phyloP scores from a whole-genome alignment of 2,888 invertebrate species.

The Venusia cambrica region DNA sequence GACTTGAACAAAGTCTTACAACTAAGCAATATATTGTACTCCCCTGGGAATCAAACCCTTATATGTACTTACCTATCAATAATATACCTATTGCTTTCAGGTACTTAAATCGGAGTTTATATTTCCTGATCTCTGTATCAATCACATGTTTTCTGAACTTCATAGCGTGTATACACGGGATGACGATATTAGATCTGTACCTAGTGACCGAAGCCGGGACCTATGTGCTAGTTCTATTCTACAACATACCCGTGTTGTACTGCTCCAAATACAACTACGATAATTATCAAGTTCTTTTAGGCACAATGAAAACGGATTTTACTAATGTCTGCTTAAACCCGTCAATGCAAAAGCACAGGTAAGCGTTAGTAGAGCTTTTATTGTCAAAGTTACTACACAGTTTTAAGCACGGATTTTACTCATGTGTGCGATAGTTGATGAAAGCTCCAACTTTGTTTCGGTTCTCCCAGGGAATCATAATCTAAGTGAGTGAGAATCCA shows the following conservation, averaged over 20 bases:
- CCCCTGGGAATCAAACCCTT: too few species aligned
- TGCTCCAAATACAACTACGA: constrained; percentile 39
- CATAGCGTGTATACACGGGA: neutral
- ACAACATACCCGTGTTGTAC: constrained; percentile 42
- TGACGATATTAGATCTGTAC: neutral
- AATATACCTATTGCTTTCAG: too few species aligned
- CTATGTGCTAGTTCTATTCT: constrained; percentile 44
- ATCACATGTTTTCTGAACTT: neutral
- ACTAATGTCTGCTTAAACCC: constrained; percentile 39
- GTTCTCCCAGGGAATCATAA: too few species aligned
- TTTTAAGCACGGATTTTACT: too few species aligned
- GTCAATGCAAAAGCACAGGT: constrained; percentile 45
- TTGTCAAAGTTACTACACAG: too few species aligned
- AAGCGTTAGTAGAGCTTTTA: too few species aligned
- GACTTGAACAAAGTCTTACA: too few species aligned
- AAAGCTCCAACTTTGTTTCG: too few species aligned
- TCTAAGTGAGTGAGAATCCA: too few species aligned
- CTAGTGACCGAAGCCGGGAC: constrained; percentile 43
- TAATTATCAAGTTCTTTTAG: constrained; percentile 42
- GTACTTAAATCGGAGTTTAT: neutral
- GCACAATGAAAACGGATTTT: constrained; percentile 46
- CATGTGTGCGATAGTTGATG: too few species aligned
- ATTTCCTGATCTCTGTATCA: neutral
- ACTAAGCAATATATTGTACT: too few species aligned
- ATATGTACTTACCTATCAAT: too few species aligned